phyloP scores from a whole-genome alignment of 1,140 invertebrate species.

The Neodiprion fabricii region DNA sequence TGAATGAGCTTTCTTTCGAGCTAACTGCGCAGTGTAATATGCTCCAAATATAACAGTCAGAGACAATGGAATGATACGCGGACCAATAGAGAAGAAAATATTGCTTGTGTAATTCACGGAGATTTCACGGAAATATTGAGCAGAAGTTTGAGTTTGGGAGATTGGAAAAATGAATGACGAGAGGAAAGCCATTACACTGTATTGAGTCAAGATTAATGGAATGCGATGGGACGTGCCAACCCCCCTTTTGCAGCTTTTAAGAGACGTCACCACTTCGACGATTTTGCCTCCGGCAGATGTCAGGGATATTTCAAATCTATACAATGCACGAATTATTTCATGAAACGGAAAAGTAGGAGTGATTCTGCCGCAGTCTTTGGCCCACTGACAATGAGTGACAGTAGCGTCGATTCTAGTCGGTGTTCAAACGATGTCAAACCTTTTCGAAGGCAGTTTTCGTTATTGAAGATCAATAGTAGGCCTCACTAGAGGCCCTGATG shows the following conservation, averaged over 20 bases:
- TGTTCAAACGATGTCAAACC: not conserved
- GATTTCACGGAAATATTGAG: not conserved
- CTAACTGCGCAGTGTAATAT: not conserved
- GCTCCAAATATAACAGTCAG: not conserved
- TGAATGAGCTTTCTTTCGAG: not conserved
- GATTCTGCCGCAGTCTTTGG: too few species aligned
- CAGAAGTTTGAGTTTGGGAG: not conserved
- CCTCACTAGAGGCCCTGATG: not conserved
- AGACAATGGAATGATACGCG: not conserved
- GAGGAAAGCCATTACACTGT: not conserved
- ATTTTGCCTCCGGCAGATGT: not conserved
- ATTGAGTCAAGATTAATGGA: not conserved
- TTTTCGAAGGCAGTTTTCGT: not conserved
- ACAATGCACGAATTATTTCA: not conserved
- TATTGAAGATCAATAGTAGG: not conserved
- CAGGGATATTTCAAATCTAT: not conserved
- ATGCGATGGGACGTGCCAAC: not conserved
- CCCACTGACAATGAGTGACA: not conserved
- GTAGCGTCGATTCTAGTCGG: not conserved
- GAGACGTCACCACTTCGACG: not conserved
- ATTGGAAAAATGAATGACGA: not conserved
- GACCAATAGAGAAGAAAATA: not conserved
- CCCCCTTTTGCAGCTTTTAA: not conserved
- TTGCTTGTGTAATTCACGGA: not conserved
- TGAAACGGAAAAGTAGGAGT: not conserved